Conservation (phyloP, 1,140 invertebrate genomes). For the Coelopa frigida region DNA sequence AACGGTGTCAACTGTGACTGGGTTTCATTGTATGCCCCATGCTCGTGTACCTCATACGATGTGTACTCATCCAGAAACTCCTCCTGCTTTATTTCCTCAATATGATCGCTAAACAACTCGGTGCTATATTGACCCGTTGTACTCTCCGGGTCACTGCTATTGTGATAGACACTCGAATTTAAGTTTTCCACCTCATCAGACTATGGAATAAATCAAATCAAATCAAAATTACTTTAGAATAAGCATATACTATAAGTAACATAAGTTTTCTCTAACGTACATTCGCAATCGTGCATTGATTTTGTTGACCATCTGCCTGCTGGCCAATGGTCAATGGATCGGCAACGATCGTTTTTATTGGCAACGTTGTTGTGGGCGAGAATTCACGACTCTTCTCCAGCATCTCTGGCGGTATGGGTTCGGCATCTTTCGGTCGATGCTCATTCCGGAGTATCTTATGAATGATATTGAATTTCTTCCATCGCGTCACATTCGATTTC, state of each 20-base stretch:
- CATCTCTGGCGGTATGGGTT: constrained; percentile 30
- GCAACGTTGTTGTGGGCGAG: constrained; percentile 4
- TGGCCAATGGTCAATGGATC: too few relatives aligned
- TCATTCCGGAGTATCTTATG: constrained; percentile 35
- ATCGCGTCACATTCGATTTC: constrained; percentile 21
- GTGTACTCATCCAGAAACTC: not conserved
- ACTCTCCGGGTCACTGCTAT: too few relatives aligned
- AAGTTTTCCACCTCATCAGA: too few relatives aligned
- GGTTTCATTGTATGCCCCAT: too few relatives aligned
- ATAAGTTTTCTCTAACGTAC: too few relatives aligned
- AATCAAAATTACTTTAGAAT: too few relatives aligned
- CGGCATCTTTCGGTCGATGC: constrained; percentile 35
- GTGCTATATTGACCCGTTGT: constrained; percentile 29
- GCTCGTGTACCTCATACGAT: not conserved
- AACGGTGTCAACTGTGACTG: constrained; percentile 1
- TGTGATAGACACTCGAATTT: too few relatives aligned
- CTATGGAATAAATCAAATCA: too few relatives aligned
- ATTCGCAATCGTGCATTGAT: too few relatives aligned
- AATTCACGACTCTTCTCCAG: constrained; percentile 32
- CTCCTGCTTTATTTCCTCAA: constrained; percentile 24
- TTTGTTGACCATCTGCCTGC: too few relatives aligned
- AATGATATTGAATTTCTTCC: constrained; percentile 38
- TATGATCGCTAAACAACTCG: constrained; percentile 36
- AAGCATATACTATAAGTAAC: too few relatives aligned
- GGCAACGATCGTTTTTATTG: not conserved